These are phyloP conservation scores for Aphidius gifuensis DNA, from an alignment of 1,140 invertebrate species.

Conservation along the genomic window DNA sequence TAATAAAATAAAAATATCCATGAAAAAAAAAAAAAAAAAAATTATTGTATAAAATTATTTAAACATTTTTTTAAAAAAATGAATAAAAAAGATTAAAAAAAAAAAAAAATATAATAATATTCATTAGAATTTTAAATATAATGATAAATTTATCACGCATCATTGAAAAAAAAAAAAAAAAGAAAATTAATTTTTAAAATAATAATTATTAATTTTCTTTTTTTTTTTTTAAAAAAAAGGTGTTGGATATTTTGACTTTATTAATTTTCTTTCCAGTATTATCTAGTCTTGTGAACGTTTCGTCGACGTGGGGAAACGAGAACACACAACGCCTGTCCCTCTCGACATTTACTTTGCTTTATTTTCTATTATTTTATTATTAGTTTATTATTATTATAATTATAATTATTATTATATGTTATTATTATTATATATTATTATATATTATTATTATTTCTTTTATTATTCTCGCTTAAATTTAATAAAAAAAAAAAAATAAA, in stretches of 20 bases:
- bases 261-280: constrained; percentile 53
- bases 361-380: too few relatives aligned
- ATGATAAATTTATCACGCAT: constrained; percentile 14
- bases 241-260: constrained; percentile 43
- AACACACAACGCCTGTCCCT: constrained; percentile 6
- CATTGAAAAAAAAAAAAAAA: background rate
- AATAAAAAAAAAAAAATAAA: constrained; percentile 14
- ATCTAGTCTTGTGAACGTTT: constrained; percentile 55
- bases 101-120: background rate
- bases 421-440: background rate
- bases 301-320: constrained; percentile 40
- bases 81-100: too few relatives aligned
- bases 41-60: too few relatives aligned
- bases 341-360: background rate
- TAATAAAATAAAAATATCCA: constrained; percentile 1
- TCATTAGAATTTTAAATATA: constrained; percentile 26
- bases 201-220: background rate
- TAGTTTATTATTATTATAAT: too few relatives aligned
- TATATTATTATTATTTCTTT: background rate
- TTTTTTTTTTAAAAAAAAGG: background rate
- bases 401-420: too few relatives aligned
- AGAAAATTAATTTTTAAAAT: constrained; percentile 1
- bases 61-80: too few relatives aligned
- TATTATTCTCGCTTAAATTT: too few relatives aligned
- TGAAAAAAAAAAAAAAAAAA: too few relatives aligned